Evolutionary conservation across 2,888 invertebrate species (phyloP), one percentile per base, ranked within the genome.

Genomic region (Blera fallax): DNA sequence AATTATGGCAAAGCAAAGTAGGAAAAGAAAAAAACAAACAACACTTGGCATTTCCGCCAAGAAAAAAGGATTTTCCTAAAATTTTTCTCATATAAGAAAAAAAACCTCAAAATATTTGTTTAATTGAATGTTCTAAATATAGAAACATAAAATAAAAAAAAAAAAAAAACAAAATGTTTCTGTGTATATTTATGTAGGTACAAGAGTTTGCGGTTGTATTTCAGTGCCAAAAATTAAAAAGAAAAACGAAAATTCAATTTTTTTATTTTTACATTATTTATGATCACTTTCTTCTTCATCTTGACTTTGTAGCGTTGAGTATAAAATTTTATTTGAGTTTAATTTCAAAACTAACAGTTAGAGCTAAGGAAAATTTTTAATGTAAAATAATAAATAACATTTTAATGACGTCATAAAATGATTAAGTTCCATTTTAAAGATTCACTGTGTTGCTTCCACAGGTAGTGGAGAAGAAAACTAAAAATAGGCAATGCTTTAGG

Each of bases 241-340:
- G 5, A 43, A 43, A 27, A 58, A 64, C 14, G 11, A 67, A 65
- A 45, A 37, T 10, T 21, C n/a, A 52, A 3, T 14, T 18, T 10
- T 8, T 69, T 79, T 79, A 37, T 85, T 76, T 67, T 72, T 52
- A 54, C 11, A 72, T 62, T 54, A 73, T 87, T 82, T 78, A 77
- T 77, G 82, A 45, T 6, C 48, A 54, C 73, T 78, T 72, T 74
- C 27, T 54, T 69, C n/a, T 64, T 80, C 48, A 73, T 79, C 56
- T 79, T 79, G 73, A 79, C 64, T 70, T 74, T 70, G 70, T 58
- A 10, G 43, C 54, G 24, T 2, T 3, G 6, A 37, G 37, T 40
- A 40, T 54, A 52, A 43, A 4, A 21, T 45, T 73, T 73, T 43
- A 54, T 62, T 74, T 65, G 32, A 16, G 2, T 69, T 54, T n/a